Evolutionary conservation across 2,113 vertebrate species (phyloP), one percentile per base, ranked within the genome.

Genomic region (Plecotus auritus): DNA sequence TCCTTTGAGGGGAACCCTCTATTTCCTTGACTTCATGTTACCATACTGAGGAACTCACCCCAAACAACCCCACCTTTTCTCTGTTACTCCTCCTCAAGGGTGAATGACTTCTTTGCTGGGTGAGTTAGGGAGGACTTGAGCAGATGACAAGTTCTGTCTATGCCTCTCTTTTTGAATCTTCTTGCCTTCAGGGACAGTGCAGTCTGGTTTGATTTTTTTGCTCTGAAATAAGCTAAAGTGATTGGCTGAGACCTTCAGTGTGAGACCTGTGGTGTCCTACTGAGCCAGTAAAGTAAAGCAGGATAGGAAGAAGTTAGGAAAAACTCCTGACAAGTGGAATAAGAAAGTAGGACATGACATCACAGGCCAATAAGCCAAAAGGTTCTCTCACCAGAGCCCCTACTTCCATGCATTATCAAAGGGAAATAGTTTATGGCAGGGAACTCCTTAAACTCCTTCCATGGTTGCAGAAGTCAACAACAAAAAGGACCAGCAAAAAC

Each of bases 81-180:
- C 35, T 92, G 64, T 13, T 42, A 42, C 10, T 67, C 5, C 28
- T 87, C 30, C 5, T 90, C 42, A n/a, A 70, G 5, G 22, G 4
- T 32, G 7, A 40, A 23, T 30, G 54, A 64, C 20, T 64, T 61
- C 35, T 11, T 85, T 74, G 8, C 30, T 61, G 23, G 40, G 32
- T 49, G 14, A 61, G 26, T 28, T 76, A 16, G 3, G 13, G 32
- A 70, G 72, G 1, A 22, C 14, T 51, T 70, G 11, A 64, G 30
- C 4, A 10, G 1, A 22, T 13, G 56, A 66, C 13, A 28, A n/a
- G 5, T 2, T n/a, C 28, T 28, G 2, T 83, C 3, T 66, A 0
- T 88, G 30, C 14, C 11, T 77, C 47, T 74, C 11, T 37, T 91
- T 47, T 72, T 56, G 1, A 22, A 51, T 42, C 28, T 37, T 10